Percentiles rank a stretch among this genome's conserved stretches.
Conservation (phyloP, 2,888 invertebrate species). For the Limnephilus lunatus region DNA sequence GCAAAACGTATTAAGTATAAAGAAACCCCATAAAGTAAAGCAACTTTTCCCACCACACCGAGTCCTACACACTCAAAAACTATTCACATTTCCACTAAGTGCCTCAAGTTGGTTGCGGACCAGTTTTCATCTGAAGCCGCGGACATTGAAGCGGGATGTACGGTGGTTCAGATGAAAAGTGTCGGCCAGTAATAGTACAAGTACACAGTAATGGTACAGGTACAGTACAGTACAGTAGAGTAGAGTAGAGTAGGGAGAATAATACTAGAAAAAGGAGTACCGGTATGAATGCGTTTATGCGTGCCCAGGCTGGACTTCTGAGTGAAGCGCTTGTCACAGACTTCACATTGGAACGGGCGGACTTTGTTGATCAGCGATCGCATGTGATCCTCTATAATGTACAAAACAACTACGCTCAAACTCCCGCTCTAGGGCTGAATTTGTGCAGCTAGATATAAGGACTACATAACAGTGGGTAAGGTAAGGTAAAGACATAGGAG, state of each 20-base stretch:
- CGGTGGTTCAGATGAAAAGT: slow-evolving; percentile 55
- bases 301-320: slow-evolving; percentile 91
- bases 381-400: slow-evolving; percentile 79
- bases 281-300: slow-evolving; percentile 88
- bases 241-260: slow-evolving; percentile 33
- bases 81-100: slow-evolving; percentile 66
- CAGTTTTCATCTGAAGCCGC: slow-evolving; percentile 57
- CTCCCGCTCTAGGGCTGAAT: slow-evolving; percentile 39
- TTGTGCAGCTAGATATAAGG: slow-evolving; percentile 47
- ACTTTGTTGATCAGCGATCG: slow-evolving; percentile 81
- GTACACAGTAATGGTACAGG: no score
- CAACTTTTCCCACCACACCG: slow-evolving; percentile 19
- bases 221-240: not conserved
- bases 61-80: slow-evolving; percentile 65
- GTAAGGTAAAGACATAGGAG: slow-evolving; percentile 42
- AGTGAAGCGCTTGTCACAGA: slow-evolving; percentile 88
- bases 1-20: not conserved
- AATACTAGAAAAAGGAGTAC: slow-evolving; percentile 67
- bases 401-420: slow-evolving; percentile 76
- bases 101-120: slow-evolving; percentile 57
- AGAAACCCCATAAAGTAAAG: slow-evolving; percentile 28
- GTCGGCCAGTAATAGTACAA: not conserved
- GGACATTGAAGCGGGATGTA: not conserved
- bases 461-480: slow-evolving; percentile 29
- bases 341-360: slow-evolving; percentile 83